phyloP scores from a whole-genome alignment of 2,797 vertebrate species.

The Anolis apletophallus region DNA sequence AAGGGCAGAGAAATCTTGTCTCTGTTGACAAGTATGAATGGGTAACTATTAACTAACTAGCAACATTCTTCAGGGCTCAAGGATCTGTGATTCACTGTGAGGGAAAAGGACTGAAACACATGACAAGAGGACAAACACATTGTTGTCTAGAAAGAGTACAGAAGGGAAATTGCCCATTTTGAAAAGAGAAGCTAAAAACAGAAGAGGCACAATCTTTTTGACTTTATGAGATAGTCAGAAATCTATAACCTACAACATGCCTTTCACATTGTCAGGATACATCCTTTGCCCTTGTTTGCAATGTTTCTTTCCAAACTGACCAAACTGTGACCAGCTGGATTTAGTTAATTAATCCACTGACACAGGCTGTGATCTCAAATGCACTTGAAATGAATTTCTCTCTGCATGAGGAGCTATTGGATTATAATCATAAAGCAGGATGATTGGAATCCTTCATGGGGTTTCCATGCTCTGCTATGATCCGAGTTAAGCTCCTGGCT shows the following conservation, averaged over 20 bases:
- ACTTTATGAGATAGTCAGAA: not conserved
- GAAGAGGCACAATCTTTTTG: not conserved
- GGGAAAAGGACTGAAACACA: not conserved
- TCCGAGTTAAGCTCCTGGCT: not conserved
- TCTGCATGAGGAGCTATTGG: not conserved
- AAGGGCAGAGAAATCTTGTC: not conserved
- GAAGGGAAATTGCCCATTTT: not conserved
- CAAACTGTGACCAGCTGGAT: not conserved
- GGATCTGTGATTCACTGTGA: not conserved
- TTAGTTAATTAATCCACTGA: conserved; percentile 33
- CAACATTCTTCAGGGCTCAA: not conserved
- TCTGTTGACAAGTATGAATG: not conserved
- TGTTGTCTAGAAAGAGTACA: not conserved
- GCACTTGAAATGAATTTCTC: conserved; percentile 7
- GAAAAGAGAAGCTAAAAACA: not conserved
- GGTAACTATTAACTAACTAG: not conserved
- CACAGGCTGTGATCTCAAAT: not conserved
- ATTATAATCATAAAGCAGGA: conserved; percentile 20
- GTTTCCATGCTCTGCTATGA: not conserved
- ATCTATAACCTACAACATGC: not conserved
- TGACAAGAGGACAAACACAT: not conserved
- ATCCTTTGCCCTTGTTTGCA: not conserved
- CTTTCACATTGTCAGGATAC: not conserved
- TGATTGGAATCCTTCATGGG: conserved; percentile 4
- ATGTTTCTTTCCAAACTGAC: not conserved